These are phyloP conservation scores for Aythya fuligula DNA, from an alignment of 2,797 vertebrate genomes.

Conservation along the genomic window DNA sequence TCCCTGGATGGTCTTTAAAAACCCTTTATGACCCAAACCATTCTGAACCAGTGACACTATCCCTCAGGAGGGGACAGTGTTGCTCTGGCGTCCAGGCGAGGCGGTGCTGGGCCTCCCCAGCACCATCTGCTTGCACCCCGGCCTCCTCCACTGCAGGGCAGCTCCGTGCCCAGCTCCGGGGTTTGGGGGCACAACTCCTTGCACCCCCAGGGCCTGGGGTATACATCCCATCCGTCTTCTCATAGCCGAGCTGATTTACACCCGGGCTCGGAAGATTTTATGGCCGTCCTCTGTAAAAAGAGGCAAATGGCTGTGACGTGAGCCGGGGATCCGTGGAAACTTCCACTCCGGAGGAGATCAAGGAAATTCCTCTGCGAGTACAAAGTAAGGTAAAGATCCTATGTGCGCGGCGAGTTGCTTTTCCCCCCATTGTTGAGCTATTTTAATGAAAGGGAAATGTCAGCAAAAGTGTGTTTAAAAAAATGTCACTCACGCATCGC, in stretches of 20 bases:
- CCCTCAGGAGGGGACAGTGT: not conserved
- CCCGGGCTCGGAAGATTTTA: not conserved
- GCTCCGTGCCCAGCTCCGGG: no score
- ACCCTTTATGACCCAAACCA: not conserved
- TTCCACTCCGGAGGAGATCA: not conserved
- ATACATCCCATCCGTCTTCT: not conserved
- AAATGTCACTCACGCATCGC: not conserved
- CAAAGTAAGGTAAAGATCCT: constrained; percentile 43
- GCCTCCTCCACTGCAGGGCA: no score
- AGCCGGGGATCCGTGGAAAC: not conserved
- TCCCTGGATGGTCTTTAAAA: not conserved
- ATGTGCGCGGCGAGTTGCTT: not conserved
- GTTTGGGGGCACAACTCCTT: not conserved
- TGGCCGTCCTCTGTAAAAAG: not conserved
- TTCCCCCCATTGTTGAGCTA: constrained; percentile 31
- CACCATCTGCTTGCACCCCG: not conserved
- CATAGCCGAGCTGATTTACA: not conserved
- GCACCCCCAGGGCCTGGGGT: not conserved
- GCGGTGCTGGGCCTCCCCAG: not conserved
- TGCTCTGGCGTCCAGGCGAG: not conserved
- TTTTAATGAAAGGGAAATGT: constrained; percentile 44
- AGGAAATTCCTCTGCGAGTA: constrained; percentile 29
- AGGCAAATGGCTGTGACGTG: not conserved
- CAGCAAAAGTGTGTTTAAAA: constrained; percentile 6
- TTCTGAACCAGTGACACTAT: no score